These are phyloP conservation scores for Smutsia temminckii DNA, from an alignment of 2,797 vertebrate species.

Conservation along the genomic window DNA sequence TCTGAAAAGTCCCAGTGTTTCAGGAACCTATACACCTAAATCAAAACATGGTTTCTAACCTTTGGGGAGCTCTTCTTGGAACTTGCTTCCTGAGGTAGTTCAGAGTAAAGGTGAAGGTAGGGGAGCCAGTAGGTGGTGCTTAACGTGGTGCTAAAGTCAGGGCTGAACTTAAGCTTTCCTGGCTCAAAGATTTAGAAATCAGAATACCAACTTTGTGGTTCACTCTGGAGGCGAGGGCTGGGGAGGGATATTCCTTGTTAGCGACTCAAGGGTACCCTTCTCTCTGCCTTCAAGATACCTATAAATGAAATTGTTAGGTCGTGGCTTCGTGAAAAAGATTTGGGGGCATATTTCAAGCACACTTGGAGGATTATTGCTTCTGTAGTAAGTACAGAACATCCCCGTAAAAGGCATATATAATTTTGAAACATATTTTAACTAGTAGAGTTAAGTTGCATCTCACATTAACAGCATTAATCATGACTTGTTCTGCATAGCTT, in stretches of 20 bases:
- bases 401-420: neutral
- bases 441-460: neutral
- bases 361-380: neutral
- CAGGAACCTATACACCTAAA: neutral
- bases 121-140: neutral
- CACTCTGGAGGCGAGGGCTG: no score
- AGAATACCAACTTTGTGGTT: neutral
- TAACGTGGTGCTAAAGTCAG: neutral
- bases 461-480: neutral
- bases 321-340: neutral
- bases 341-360: neutral
- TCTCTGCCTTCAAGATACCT: neutral
- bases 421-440: neutral
- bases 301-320: neutral
- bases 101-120: neutral
- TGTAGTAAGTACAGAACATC: neutral
- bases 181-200: neutral
- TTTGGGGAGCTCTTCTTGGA: neutral
- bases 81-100: neutral
- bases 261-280: neutral
- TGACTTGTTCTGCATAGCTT: neutral
- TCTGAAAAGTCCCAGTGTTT: neutral
- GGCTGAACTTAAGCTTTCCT: neutral
- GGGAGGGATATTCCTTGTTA: neutral
- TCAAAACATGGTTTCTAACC: neutral